These are phyloP conservation scores for Brachionus sp. DNA, from an alignment of 1,140 invertebrate genomes.

Conservation along the genomic window DNA sequence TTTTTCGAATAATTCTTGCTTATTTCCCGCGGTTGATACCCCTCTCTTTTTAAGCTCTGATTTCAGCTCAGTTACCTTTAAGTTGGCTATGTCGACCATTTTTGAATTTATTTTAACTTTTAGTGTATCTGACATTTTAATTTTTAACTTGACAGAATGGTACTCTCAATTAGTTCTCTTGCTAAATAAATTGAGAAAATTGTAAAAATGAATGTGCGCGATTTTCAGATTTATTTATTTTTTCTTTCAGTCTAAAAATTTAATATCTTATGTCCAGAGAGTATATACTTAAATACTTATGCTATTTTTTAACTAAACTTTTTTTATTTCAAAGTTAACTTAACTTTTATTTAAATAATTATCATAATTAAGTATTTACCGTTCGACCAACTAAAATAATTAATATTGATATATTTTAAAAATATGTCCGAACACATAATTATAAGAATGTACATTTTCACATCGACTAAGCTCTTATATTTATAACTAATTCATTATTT, in stretches of 20 bases:
- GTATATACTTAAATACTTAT: not conserved
- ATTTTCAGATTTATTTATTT: not conserved
- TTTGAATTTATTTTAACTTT: slow-evolving; percentile 26
- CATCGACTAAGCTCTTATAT: too few species aligned
- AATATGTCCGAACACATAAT: too few species aligned
- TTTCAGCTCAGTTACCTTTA: slow-evolving; percentile 29
- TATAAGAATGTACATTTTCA: too few species aligned
- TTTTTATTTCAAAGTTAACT: not conserved
- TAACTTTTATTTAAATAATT: not conserved
- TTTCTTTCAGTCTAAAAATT: not conserved
- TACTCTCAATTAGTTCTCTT: not conserved
- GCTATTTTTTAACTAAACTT: not conserved
- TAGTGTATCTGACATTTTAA: not conserved
- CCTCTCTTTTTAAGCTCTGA: slow-evolving; percentile 39
- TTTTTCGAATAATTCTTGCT: slow-evolving; percentile 36
- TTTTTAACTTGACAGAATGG: not conserved
- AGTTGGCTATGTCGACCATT: not conserved
- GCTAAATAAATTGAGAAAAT: not conserved
- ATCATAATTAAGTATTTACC: too few species aligned
- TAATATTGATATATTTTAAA: too few species aligned
- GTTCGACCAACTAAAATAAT: too few species aligned
- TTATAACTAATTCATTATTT: too few species aligned
- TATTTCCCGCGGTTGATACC: slow-evolving; percentile 11
- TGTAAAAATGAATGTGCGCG: not conserved
- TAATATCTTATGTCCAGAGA: not conserved